These are phyloP conservation scores for Phoxinus dragarum DNA, from an alignment of 2,797 vertebrate species.

Conservation along the genomic window DNA sequence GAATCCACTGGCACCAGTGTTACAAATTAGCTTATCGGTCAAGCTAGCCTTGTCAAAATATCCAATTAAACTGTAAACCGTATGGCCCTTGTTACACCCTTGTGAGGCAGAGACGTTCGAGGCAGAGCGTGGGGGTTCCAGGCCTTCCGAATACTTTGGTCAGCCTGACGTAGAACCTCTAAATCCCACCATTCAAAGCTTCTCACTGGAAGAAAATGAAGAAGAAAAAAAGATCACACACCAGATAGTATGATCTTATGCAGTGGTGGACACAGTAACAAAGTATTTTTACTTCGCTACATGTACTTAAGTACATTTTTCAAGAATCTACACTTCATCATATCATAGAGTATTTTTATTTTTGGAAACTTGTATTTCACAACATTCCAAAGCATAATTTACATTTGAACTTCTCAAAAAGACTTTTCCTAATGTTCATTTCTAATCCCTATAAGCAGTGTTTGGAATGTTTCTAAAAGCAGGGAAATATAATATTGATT, in stretches of 20 bases:
- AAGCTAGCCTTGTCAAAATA: background rate
- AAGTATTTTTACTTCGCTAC: background rate
- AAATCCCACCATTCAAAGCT: slow-evolving; percentile 74
- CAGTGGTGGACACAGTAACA: background rate
- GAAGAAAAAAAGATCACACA: background rate
- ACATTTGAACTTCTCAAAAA: too few relatives aligned
- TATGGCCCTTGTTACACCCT: slow-evolving; percentile 19
- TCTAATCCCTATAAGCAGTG: too few relatives aligned
- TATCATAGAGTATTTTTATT: background rate
- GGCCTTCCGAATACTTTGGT: slow-evolving; percentile 21
- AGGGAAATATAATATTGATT: too few relatives aligned
- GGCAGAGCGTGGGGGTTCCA: background rate
- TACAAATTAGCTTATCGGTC: background rate
- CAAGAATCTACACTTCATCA: background rate
- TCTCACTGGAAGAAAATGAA: slow-evolving; percentile 76
- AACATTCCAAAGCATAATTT: background rate
- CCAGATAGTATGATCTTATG: background rate
- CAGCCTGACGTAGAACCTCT: slow-evolving; percentile 9
- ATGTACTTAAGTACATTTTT: background rate
- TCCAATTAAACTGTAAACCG: slow-evolving; percentile 29
- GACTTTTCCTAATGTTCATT: too few relatives aligned
- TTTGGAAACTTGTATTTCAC: background rate
- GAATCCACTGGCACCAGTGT: background rate
- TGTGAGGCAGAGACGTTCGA: slow-evolving; percentile 31
- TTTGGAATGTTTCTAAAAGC: too few relatives aligned